Evolutionary conservation across 2,888 invertebrate genomes (phyloP), one percentile per base, ranked within the genome.

Genomic region (Amphipyra berbera): DNA sequence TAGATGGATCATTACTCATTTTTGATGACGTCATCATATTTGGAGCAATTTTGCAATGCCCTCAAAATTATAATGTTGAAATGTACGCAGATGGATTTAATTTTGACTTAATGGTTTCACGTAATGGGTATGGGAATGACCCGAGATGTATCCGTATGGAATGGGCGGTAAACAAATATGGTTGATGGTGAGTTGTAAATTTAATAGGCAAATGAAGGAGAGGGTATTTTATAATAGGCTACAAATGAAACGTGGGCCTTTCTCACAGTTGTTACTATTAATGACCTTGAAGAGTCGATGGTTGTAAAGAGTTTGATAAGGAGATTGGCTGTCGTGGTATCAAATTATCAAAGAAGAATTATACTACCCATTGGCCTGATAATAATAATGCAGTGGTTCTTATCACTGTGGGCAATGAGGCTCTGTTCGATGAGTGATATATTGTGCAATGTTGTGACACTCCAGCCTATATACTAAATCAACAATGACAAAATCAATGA

Each of bases 1-100:
- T 88, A 87, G 82, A 80, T 27, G 76, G 80, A 78, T 81, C 87
- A 85, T 90, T 86, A 85, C 81, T 88, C 86, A 87, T 85, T 86
- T 84, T 82, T 88, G 87, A 89, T 87, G 86, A 84, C 72, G 79
- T 73, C 84, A 82, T 86, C 86, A 82, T 80, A 79, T 76, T 82
- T 71, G 62, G 55, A 67, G 71, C 69, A 71, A 80, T 80, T 79
- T 79, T 65, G 72, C 60, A 73, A 73, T 71, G 71, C 61, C 72
- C 68, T 77, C 61, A 60, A 72, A 79, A 79, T 77, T 78, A 72
- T 74, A 56, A 70, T 70, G 77, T 71, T 62, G 61, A 72, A 76
- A 68, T 72, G 67, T 70, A 54, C 61, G 62, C 61, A 61, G 73
- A 70, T 70, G 66, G 68, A 55, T 71, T 76, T 68, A 68, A 79